Base-by-base conservation (phyloP, 2,797 vertebrate genomes). In the Enteromius trimaculatus region DNA sequence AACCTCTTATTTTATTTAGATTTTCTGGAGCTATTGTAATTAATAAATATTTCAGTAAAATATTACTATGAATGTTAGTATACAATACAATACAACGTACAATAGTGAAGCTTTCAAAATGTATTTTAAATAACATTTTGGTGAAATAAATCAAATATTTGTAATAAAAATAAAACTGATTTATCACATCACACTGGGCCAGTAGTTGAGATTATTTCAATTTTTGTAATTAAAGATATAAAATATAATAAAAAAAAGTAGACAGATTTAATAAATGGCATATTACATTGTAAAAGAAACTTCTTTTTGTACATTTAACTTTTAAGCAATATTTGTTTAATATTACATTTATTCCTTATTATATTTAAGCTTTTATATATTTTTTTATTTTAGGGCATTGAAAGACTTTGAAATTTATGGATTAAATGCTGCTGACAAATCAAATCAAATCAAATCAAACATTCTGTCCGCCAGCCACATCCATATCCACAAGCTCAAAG, bases 371-470 rank as follows among this genome's bases (percentile, higher is more conserved):
- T 17, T 64, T 1, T 26, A 17, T n/a, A 51, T 34, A 51, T 66
- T 31, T n/a, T n/a, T 65, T 65, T 1, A 60, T 71, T 55, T n/a
- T 6, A 47, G 3, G 2, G 26, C n/a, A 21, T 62, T 21, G 10
- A 10, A 21, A 26, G 31, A 66, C 60, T 74, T 39, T 47, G 17
- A 37, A 68, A 31, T 19, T 62, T 3, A 14, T 76, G 60, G 44
- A 81, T 55, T 44, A 62, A 80, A 65, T 37, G 62, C 55, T 66
- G 39, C 65, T 78, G 85, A 69, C 34, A 37, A 37, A 37, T 6
- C 39, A 42, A 42, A 42, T 42, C 82, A 86, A 80, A 29, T 62
- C 62, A 70, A 47, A 42, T 21, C 58, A 72, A 81, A 79, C 6
- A 62, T 81, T 47, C 29, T 79, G 55, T 72, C 23, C 11, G 34